A percentile compares a stretch with the other conserved stretches of the same genome.
Conservation (phyloP, 2,888 invertebrate genomes). For the Chalcis sispes region DNA sequence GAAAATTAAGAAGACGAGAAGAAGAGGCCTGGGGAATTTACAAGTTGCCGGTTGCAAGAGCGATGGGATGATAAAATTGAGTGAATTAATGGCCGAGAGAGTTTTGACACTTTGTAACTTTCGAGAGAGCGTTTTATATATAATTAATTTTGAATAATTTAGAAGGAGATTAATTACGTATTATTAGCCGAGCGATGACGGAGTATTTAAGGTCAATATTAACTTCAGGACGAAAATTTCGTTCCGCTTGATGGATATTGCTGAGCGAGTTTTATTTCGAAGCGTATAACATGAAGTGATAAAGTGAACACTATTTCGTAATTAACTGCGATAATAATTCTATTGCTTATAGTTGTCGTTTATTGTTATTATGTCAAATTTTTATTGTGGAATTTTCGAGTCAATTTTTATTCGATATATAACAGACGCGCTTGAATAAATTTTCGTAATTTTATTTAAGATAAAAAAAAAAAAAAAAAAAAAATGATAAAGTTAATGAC, state of each 20-base stretch:
- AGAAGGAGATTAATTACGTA: constrained; percentile 39
- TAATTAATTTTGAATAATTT: constrained; percentile 44
- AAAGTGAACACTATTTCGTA: constrained; percentile 14
- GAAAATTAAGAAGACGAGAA: neutral
- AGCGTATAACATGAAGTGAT: neutral
- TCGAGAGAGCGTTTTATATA: neutral
- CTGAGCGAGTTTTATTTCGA: constrained; percentile 28
- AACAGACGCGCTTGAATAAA: too few relatives aligned
- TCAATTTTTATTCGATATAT: too few relatives aligned
- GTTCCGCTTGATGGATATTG: constrained; percentile 27
- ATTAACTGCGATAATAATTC: constrained; percentile 33
- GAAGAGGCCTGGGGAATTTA: constrained; percentile 21
- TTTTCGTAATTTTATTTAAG: too few relatives aligned
- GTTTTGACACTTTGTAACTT: constrained; percentile 37
- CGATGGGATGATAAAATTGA: neutral
- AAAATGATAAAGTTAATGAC: too few relatives aligned
- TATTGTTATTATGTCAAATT: too few relatives aligned
- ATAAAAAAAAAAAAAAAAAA: too few relatives aligned
- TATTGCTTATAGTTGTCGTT: too few relatives aligned
- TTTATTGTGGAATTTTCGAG: too few relatives aligned
- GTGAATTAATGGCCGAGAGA: constrained; percentile 34
- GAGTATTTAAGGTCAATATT: constrained; percentile 6
- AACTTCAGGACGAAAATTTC: constrained; percentile 13
- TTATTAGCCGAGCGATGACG: constrained; percentile 34
- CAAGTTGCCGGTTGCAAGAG: constrained; percentile 10